Evolutionary conservation across 2,113 vertebrate genomes (phyloP).

Genomic region (Enhydra lutris): DNA sequence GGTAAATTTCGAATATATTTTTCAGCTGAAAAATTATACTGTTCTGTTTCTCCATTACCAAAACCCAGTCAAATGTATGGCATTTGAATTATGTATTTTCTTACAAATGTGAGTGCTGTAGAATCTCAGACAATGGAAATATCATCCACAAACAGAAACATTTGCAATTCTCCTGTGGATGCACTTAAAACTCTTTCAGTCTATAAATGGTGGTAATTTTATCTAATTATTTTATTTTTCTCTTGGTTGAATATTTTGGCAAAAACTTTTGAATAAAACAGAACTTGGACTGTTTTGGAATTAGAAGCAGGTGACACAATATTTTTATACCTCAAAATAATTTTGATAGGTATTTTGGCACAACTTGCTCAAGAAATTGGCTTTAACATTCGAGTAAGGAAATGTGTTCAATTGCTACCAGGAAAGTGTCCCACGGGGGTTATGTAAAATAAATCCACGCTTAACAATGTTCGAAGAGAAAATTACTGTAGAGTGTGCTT

Average conservation of each 20-base stretch:
- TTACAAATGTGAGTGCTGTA: conserved; percentile 22
- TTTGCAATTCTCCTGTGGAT: not conserved
- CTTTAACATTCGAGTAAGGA: conserved; percentile 47
- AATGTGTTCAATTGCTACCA: conserved; percentile 55
- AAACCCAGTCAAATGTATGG: not conserved
- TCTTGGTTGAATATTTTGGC: conserved; percentile 37
- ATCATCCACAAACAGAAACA: conserved; percentile 53
- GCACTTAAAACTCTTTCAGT: conserved; percentile 30
- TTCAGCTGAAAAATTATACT: conserved; percentile 34
- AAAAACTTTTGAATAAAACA: conserved; percentile 31
- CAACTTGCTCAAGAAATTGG: conserved; percentile 46
- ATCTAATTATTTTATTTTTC: conserved; percentile 15
- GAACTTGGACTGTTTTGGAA: not conserved
- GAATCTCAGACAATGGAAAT: conserved; percentile 48
- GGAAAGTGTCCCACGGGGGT: not conserved
- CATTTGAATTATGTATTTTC: conserved; percentile 44
- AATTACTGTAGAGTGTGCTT: conserved; percentile 62
- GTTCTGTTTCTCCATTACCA: not conserved
- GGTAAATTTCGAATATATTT: not conserved
- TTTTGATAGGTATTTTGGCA: conserved; percentile 60
- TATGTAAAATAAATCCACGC: conserved; percentile 51
- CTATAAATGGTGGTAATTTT: not conserved
- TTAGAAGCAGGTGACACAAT: conserved; percentile 61
- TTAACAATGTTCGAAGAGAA: conserved; percentile 57
- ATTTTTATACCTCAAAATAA: conserved; percentile 60